These are phyloP conservation scores for Drosophila anceps DNA, from an alignment of 2,888 invertebrate genomes.

Conservation along the genomic window DNA sequence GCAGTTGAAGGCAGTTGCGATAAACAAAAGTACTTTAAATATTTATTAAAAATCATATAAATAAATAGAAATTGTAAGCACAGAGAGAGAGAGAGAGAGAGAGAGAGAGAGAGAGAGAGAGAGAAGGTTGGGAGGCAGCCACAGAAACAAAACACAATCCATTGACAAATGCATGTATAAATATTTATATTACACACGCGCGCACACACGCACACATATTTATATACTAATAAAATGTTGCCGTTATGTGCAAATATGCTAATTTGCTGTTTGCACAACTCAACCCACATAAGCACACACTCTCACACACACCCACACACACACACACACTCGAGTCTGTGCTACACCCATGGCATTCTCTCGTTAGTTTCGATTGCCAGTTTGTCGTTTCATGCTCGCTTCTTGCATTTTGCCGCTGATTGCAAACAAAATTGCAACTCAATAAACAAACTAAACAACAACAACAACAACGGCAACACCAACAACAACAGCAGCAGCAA, in stretches of 20 bases:
- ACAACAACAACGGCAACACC: neutral
- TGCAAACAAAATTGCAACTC: conserved; percentile 80
- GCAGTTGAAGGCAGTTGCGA: neutral
- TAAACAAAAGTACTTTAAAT: conserved; percentile 6
- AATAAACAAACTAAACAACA: conserved; percentile 76
- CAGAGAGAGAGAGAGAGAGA: no score
- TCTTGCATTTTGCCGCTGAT: conserved; percentile 61
- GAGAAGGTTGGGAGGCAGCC: no score
- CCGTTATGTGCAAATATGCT: conserved; percentile 76
- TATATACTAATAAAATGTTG: conserved; percentile 57
- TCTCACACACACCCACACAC: neutral
- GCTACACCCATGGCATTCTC: conserved; percentile 6
- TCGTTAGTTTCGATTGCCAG: conserved; percentile 29
- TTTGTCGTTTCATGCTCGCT: conserved; percentile 35
- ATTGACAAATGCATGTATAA: conserved; percentile 62
- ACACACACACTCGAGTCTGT: neutral
- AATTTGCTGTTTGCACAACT: conserved; percentile 72
- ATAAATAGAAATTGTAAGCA: conserved; percentile 6
- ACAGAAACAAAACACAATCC: conserved; percentile 31
- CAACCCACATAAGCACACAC: conserved; percentile 20
- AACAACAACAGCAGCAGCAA: conserved; percentile 45
- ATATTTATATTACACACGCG: conserved; percentile 68
- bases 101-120: no score
- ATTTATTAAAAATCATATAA: conserved; percentile 25
- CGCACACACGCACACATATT: conserved; percentile 17